These are phyloP conservation scores for Bradypus variegatus DNA, from an alignment of 2,797 vertebrate genomes.

Conservation along the genomic window DNA sequence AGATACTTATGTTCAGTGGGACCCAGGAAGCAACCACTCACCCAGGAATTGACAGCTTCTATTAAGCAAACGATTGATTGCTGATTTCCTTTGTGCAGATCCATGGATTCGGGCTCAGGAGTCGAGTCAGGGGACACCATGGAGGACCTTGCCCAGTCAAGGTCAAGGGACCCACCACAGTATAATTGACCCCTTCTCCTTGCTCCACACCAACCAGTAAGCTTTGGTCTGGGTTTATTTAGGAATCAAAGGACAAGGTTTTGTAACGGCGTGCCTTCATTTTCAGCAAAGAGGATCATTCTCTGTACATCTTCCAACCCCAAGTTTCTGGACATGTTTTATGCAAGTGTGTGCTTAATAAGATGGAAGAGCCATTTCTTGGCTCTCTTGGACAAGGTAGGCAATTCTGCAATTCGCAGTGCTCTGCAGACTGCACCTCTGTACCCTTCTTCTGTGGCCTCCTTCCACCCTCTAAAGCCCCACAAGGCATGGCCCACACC, in stretches of 20 bases:
- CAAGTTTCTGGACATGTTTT: not conserved
- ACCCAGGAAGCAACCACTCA: not conserved
- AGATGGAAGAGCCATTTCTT: not conserved
- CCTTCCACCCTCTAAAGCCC: not conserved
- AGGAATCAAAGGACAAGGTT: not conserved
- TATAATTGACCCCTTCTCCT: not conserved
- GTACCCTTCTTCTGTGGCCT: rapidly evolving
- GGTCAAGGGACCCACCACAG: not conserved
- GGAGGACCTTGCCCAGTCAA: not conserved
- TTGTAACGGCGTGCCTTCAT: not conserved
- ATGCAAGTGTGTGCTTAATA: not conserved
- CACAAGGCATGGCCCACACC: rapidly evolving
- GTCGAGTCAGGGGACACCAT: rapidly evolving
- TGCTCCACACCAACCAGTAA: not conserved
- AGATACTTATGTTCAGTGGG: not conserved
- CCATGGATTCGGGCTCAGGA: not conserved
- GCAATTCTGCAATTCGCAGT: rapidly evolving
- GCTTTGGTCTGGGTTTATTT: not conserved
- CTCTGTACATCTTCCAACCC: not conserved
- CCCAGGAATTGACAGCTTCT: not conserved
- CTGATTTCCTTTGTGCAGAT: not conserved
- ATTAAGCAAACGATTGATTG: not conserved
- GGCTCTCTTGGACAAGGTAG: no score
- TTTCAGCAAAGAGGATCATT: not conserved
- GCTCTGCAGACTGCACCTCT: not conserved